Conservation (phyloP, 2,888 invertebrate genomes). For the Theretra japonica region DNA sequence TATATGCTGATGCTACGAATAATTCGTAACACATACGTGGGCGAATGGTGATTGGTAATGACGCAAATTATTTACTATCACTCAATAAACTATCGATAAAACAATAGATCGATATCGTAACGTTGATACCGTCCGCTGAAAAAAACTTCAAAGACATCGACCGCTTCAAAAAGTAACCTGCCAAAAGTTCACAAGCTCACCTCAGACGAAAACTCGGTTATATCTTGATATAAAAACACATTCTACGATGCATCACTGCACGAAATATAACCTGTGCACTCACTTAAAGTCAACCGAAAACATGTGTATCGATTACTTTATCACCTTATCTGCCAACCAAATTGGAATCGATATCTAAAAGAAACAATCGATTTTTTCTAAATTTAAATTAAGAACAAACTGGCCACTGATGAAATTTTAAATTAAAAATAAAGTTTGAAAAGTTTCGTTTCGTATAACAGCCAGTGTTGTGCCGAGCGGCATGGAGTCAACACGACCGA, state of each 20-base stretch:
- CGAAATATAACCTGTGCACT: constrained; percentile 53
- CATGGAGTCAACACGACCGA: constrained; percentile 65
- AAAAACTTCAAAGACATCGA: constrained; percentile 60
- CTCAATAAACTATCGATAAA: constrained; percentile 10
- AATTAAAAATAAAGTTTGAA: constrained; percentile 43
- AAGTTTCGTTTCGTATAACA: constrained; percentile 59
- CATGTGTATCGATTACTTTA: constrained; percentile 65
- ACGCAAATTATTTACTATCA: constrained; percentile 1
- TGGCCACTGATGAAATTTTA: background rate
- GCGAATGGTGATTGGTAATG: background rate
- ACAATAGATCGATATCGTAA: constrained; percentile 28
- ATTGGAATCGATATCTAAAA: constrained; percentile 15
- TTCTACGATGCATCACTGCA: constrained; percentile 71
- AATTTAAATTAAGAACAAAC: constrained; percentile 33
- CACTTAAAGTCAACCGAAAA: constrained; percentile 46
- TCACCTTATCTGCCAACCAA: constrained; percentile 51
- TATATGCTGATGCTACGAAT: too few relatives aligned
- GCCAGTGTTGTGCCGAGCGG: constrained; percentile 51
- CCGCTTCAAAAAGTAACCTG: constrained; percentile 39
- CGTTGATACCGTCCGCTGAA: constrained; percentile 33
- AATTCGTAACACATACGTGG: too few relatives aligned
- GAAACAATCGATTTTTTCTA: constrained; percentile 23
- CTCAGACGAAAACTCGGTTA: constrained; percentile 73
- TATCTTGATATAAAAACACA: constrained; percentile 62
- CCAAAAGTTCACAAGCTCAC: constrained; percentile 60